These are phyloP conservation scores for Danionella dracula DNA, from an alignment of 2,797 vertebrate genomes.

Conservation along the genomic window DNA sequence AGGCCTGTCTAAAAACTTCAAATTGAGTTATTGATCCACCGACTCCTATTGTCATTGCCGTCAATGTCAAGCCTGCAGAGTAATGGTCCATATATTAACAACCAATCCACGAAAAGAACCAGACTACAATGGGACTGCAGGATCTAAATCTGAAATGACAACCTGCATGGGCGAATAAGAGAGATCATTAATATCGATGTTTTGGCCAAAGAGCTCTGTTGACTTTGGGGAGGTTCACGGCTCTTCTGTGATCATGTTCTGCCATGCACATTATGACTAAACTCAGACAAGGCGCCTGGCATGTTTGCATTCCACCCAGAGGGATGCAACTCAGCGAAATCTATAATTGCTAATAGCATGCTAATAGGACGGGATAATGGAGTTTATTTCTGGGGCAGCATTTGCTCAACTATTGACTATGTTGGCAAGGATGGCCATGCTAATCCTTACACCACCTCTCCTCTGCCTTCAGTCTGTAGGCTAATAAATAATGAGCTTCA, in stretches of 20 bases:
- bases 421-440: constrained; percentile 29
- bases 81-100: constrained; percentile 23
- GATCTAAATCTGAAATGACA: not conserved
- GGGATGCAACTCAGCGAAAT: constrained; percentile 39
- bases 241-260: constrained; percentile 2
- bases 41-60: constrained; percentile 25
- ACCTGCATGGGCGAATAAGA: not conserved
- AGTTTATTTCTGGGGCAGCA: constrained; percentile 44
- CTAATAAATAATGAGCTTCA: constrained; percentile 73
- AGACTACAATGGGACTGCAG: not conserved
- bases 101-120: constrained; percentile 1
- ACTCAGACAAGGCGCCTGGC: not conserved
- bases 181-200: not conserved
- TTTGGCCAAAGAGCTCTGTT: not conserved
- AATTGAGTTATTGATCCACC: constrained; percentile 50
- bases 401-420: constrained; percentile 41
- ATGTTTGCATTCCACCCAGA: constrained; percentile 16
- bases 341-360: constrained; percentile 42
- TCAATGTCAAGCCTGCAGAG: constrained; percentile 37
- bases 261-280: constrained; percentile 1
- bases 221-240: constrained; percentile 3
- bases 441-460: constrained; percentile 47
- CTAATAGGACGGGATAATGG: constrained; percentile 50
- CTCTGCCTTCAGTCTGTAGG: constrained; percentile 53
- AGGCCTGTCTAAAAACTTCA: constrained; percentile 37